Evolutionary conservation across 2,888 invertebrate genomes (phyloP).

Genomic region (Nephrocerus scutellatus): DNA sequence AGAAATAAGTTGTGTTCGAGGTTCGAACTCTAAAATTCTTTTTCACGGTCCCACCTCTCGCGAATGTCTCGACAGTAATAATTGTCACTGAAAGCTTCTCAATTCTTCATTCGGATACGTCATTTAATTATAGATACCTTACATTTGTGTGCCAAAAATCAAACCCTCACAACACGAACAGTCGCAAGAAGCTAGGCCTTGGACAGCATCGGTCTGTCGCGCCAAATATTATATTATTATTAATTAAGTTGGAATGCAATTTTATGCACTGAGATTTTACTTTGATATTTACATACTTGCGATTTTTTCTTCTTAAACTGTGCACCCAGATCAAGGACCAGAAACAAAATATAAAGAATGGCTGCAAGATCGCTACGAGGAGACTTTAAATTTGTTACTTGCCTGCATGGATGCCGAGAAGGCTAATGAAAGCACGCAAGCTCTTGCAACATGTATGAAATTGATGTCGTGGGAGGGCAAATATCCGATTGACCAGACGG

Average conservation of each 20-base stretch:
- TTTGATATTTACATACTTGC: not conserved
- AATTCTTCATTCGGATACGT: too few species aligned
- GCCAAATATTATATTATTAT: not conserved
- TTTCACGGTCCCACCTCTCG: too few species aligned
- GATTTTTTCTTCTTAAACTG: slow-evolving; percentile 16
- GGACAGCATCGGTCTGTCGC: too few species aligned
- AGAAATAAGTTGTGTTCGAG: too few species aligned
- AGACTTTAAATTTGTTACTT: slow-evolving; percentile 55
- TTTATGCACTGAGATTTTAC: not conserved
- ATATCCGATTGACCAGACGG: slow-evolving; percentile 51
- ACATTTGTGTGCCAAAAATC: too few species aligned
- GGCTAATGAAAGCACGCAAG: slow-evolving; percentile 53
- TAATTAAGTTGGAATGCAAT: not conserved
- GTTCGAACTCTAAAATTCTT: too few species aligned
- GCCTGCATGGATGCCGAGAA: slow-evolving; percentile 53
- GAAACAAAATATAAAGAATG: slow-evolving; percentile 61
- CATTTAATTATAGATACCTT: too few species aligned
- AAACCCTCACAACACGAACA: too few species aligned
- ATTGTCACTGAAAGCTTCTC: too few species aligned
- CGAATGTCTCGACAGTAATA: too few species aligned
- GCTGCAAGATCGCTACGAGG: slow-evolving; percentile 64
- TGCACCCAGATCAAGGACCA: slow-evolving; percentile 51
- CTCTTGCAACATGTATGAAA: slow-evolving; percentile 66
- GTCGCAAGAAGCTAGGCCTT: too few species aligned
- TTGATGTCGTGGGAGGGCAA: slow-evolving; percentile 66